phyloP scores from a whole-genome alignment of 2,888 invertebrate species.

The Lasioglossum oenotherae region DNA sequence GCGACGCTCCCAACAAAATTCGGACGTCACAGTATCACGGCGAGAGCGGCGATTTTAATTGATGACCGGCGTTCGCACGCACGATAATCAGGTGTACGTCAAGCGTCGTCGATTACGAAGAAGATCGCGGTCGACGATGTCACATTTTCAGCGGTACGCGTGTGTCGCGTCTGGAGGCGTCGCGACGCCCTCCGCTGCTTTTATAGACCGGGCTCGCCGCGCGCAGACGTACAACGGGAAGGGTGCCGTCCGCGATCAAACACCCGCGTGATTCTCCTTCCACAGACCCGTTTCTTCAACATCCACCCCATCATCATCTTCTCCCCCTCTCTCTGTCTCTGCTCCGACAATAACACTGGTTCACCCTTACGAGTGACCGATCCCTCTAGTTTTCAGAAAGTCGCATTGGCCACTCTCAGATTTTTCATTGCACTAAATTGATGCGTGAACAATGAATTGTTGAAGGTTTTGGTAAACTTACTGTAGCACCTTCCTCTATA shows the following conservation, averaged over 20 bases:
- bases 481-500: too few species aligned
- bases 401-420: too few species aligned
- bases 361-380: neutral
- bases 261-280: slow-evolving; percentile 26
- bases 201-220: slow-evolving; percentile 75
- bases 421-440: too few species aligned
- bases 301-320: neutral
- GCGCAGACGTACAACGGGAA: slow-evolving; percentile 78
- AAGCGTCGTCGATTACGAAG: neutral
- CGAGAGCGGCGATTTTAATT: neutral
- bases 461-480: too few species aligned
- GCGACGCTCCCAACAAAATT: neutral
- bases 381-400: too few species aligned
- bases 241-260: slow-evolving; percentile 52
- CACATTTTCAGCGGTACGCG: slow-evolving; percentile 79
- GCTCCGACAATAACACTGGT: neutral
- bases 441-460: too few species aligned
- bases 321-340: neutral
- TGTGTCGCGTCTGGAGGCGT: slow-evolving; percentile 80
- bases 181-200: slow-evolving; percentile 78
- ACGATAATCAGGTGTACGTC: slow-evolving; percentile 5
- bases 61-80: neutral
- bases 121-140: slow-evolving; percentile 41
- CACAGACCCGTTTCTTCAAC: neutral
- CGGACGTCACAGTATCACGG: neutral